Conservation (phyloP, 2,113 vertebrate genomes). For the Casuarius casuarius region DNA sequence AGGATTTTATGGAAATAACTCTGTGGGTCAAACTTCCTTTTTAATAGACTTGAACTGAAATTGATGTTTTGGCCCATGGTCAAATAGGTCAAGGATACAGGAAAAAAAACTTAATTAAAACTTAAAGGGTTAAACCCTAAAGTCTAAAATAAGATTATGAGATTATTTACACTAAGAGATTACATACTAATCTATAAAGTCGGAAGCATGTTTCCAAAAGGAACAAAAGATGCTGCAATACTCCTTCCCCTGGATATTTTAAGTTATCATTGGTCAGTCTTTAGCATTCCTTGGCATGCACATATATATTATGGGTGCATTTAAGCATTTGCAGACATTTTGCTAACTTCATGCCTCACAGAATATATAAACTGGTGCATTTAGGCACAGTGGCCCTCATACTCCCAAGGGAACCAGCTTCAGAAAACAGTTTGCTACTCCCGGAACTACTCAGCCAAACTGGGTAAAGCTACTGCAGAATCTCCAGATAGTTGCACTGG, state of each 20-base stretch:
- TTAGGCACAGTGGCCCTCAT: neutral
- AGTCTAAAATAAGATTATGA: neutral
- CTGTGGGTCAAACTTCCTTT: neutral
- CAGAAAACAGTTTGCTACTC: neutral
- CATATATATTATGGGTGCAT: neutral
- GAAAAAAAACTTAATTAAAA: neutral
- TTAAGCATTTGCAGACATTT: neutral
- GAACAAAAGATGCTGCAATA: neutral
- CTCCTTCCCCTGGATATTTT: neutral
- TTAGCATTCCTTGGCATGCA: neutral
- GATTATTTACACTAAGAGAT: neutral
- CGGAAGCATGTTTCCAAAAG: neutral
- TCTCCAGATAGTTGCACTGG: neutral
- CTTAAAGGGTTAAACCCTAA: neutral
- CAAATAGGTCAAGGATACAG: neutral
- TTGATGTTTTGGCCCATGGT: neutral
- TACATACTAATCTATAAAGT: neutral
- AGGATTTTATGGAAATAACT: neutral
- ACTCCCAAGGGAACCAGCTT: neutral
- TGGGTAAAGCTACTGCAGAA: neutral
- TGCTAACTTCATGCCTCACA: neutral
- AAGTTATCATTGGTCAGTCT: neutral
- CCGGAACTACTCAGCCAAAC: neutral
- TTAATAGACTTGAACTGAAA: neutral
- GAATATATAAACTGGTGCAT: neutral